A percentile compares a stretch with the other conserved stretches of the same genome.
Evolutionary conservation across 2,888 invertebrate species (phyloP).

Genomic region (Tenodera sinensis): DNA sequence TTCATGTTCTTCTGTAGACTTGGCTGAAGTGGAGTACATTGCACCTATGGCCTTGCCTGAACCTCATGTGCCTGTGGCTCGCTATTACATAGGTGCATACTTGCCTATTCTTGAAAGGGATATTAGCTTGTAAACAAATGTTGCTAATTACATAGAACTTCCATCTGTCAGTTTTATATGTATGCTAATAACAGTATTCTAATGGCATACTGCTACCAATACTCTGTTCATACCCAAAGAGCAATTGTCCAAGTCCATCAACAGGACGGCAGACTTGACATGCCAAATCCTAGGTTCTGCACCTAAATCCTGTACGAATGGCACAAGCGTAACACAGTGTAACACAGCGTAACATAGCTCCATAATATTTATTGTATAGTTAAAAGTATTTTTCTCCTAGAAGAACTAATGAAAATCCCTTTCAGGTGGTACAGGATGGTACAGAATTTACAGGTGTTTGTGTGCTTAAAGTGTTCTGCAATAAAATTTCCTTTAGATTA

Average conservation of each 20-base stretch:
- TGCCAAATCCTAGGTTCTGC: neutral
- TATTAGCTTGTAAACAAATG: neutral
- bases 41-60: slow-evolving; percentile 3
- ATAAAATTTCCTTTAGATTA: slow-evolving; percentile 13
- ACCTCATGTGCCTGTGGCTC: neutral
- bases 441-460: neutral
- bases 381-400: neutral
- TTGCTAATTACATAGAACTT: neutral
- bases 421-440: slow-evolving; percentile 3
- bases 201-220: neutral
- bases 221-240: neutral
- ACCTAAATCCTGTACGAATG: neutral
- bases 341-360: no score
- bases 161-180: neutral
- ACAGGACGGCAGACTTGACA: neutral
- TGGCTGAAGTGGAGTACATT: slow-evolving; percentile 16
- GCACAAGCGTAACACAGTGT: neutral
- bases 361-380: neutral
- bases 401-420: slow-evolving; percentile 10
- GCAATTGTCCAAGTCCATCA: neutral
- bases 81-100: neutral
- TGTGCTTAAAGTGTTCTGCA: slow-evolving; percentile 12
- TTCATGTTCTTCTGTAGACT: neutral
- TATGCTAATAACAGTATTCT: neutral
- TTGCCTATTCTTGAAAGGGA: slow-evolving; percentile 10